phyloP scores from a whole-genome alignment of 2,888 invertebrate genomes.

The Lasiommata megera region DNA sequence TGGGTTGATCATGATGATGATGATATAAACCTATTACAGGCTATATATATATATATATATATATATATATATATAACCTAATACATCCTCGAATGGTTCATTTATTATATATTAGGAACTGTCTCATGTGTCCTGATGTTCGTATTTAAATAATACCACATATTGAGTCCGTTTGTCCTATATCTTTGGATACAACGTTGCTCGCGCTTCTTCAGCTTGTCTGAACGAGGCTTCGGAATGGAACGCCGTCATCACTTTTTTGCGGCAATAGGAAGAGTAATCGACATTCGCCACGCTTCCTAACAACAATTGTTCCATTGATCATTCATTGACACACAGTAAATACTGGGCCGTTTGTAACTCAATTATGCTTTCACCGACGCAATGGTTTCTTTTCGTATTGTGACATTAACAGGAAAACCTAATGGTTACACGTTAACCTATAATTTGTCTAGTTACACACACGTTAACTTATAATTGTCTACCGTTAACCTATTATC shows the following conservation, averaged over 20 bases:
- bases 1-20: too few species aligned
- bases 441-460: slow-evolving; percentile 8
- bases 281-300: slow-evolving; percentile 12
- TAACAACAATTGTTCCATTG: slow-evolving; percentile 23
- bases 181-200: neutral
- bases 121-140: too few species aligned
- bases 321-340: slow-evolving; percentile 10
- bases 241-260: slow-evolving; percentile 13
- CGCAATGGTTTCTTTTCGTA: slow-evolving; percentile 18
- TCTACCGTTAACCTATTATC: slow-evolving; percentile 1
- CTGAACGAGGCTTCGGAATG: neutral
- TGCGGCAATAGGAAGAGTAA: slow-evolving; percentile 19
- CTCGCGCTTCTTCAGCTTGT: neutral
- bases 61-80: too few species aligned
- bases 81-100: too few species aligned
- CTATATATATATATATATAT: too few species aligned
- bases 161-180: too few species aligned
- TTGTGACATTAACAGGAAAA: slow-evolving; percentile 16
- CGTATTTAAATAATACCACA: too few species aligned
- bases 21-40: too few species aligned
- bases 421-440: slow-evolving; percentile 11
- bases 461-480: too few species aligned
- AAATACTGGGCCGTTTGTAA: slow-evolving; percentile 1
- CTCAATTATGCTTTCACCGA: slow-evolving; percentile 21
- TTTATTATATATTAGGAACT: too few species aligned